Conservation (phyloP, 2,888 invertebrate species). For the Hydraecia micacea region DNA sequence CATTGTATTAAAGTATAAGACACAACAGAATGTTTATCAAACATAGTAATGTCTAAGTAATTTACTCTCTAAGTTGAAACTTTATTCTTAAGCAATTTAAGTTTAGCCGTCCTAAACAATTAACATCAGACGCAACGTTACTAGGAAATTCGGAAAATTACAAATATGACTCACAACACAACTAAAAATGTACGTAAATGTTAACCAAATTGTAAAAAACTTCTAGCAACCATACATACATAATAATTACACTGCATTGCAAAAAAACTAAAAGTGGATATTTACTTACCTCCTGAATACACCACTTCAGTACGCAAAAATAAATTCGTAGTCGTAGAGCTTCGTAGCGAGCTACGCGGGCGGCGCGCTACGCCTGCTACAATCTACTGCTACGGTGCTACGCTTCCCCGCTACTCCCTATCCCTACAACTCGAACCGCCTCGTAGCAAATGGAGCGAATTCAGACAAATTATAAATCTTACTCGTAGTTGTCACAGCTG, state of each 20-base stretch:
- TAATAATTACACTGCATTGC: neutral
- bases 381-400: slow-evolving; percentile 50
- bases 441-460: slow-evolving; percentile 26
- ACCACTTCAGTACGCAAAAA: slow-evolving; percentile 11
- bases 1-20: no score
- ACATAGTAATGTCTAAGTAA: neutral
- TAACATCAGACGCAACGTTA: neutral
- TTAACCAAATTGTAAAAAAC: neutral
- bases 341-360: slow-evolving; percentile 57
- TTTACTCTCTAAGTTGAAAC: no score
- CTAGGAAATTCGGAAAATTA: neutral
- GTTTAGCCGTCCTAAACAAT: neutral
- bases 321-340: slow-evolving; percentile 11
- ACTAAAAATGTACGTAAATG: neutral
- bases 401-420: slow-evolving; percentile 29
- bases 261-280: neutral
- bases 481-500: neutral
- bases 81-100: no score
- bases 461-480: neutral
- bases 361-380: slow-evolving; percentile 65
- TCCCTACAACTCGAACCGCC: neutral
- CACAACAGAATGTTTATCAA: neutral
- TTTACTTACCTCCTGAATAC: slow-evolving; percentile 37
- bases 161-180: neutral
- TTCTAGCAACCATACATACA: neutral